Evolutionary conservation across 2,113 vertebrate genomes (phyloP).

Genomic region (Myiopsitta monachus): DNA sequence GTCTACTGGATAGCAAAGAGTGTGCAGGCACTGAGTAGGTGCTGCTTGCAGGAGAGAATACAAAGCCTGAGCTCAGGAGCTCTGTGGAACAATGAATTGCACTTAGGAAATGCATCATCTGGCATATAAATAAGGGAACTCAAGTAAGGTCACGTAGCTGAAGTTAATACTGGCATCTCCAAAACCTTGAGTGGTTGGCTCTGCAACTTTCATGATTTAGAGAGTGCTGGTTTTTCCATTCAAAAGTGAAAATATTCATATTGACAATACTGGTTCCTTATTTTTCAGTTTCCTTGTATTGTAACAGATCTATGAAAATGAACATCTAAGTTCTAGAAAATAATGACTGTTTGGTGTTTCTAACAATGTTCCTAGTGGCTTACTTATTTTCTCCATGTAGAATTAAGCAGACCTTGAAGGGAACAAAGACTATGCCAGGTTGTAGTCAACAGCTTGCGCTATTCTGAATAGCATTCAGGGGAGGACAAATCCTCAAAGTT

Average conservation of each 20-base stretch:
- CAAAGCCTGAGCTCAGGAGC: not conserved
- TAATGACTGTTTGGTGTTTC: not conserved
- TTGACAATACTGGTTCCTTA: not conserved
- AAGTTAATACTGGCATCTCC: not conserved
- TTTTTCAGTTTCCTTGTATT: not conserved
- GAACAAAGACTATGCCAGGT: not conserved
- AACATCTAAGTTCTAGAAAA: not conserved
- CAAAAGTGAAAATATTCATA: not conserved
- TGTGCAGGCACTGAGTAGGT: not conserved
- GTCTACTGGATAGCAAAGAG: not conserved
- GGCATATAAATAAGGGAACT: not conserved
- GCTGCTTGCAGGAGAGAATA: not conserved
- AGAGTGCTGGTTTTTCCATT: not conserved
- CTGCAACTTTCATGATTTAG: not conserved
- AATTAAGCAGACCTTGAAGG: not conserved
- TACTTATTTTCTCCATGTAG: not conserved
- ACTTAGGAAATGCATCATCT: not conserved
- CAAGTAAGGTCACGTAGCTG: not conserved
- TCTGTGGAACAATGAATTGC: not conserved
- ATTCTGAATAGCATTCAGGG: not conserved
- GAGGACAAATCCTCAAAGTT: not conserved
- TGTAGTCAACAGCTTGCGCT: not conserved
- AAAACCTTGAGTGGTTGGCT: not conserved
- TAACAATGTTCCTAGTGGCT: not conserved
- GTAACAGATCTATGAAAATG: not conserved